Evolutionary conservation across 2,113 vertebrate genomes (phyloP).

Genomic region (Cygnus buccinator): DNA sequence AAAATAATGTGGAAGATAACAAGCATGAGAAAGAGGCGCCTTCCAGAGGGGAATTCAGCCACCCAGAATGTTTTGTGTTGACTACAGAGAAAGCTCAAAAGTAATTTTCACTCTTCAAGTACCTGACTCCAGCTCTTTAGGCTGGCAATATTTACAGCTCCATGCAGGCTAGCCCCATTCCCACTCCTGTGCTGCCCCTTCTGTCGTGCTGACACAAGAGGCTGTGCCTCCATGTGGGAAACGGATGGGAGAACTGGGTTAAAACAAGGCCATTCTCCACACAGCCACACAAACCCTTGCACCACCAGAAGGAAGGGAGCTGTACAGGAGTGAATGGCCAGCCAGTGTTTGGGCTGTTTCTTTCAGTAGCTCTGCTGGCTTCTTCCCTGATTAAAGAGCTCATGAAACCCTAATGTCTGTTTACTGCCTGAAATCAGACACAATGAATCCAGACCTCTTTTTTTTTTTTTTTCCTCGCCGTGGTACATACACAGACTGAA

Average conservation of each 20-base stretch:
- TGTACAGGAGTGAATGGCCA: background rate
- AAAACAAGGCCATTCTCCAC: background rate
- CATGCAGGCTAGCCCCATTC: background rate
- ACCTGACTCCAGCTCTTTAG: background rate
- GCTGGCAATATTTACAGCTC: background rate
- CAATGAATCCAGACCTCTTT: background rate
- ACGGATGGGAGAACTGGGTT: background rate
- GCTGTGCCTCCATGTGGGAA: background rate
- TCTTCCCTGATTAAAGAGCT: background rate
- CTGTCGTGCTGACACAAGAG: background rate
- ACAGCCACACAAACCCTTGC: background rate
- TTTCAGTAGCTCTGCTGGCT: background rate
- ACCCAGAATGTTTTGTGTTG: background rate
- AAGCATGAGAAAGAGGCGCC: background rate
- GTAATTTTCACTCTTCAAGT: background rate
- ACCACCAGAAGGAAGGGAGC: background rate
- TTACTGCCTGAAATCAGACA: background rate
- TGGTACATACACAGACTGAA: background rate
- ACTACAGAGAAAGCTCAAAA: background rate
- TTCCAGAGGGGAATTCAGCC: background rate
- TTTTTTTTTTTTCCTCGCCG: background rate
- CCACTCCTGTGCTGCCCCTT: rapidly evolving
- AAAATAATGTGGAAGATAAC: background rate
- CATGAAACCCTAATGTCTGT: background rate
- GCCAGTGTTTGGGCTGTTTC: background rate